Base-by-base conservation (phyloP, 1,140 invertebrate genomes). In the Aporrectodea caliginosa region DNA sequence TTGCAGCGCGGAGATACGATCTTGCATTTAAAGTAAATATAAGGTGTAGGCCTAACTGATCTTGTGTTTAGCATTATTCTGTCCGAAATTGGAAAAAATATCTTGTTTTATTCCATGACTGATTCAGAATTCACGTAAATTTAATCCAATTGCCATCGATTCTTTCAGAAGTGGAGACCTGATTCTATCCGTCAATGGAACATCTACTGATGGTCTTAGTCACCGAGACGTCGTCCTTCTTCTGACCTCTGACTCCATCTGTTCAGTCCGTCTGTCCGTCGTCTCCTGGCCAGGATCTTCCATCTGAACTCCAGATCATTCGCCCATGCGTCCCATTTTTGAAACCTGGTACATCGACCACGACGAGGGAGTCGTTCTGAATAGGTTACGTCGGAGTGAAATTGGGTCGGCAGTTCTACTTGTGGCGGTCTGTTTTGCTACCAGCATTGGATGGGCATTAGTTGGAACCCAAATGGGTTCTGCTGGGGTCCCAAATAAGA, bases 141-240 rank as follows among this genome's bases (percentile, higher is more conserved):
- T n/a, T n/a, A n/a, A n/a, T n/a, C n/a, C n/a, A n/a, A n/a, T n/a
- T n/a, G n/a, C n/a, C n/a, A n/a, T n/a, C n/a, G n/a, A n/a, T n/a
- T 69, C 72, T 85, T 85, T 33, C 81, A 89, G 90, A 79, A 90
- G 90, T 85, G 90, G 90, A 12, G 90, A 91, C 82, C 86, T 89
- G 69, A 83, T 91, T 29, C 79, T 90, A 31, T 87, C 89, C 72
- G 90, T 91, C 14, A 90, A 91, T 84, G 88, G 89, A 70, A 84
- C 88, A 76, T 87, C 85, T 71, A 81, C 90, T 72, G 86, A 90
- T 71, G 84, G 85, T 71, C 85, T 90, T 27, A 84, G 86, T 14
- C 90, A 91, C 83, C 79, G 86, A 2, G 83, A 86, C 33, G 90
- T 90, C 31, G 90, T 90, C 2, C 84, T 85, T 71, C 84, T 90